Evolutionary conservation across 1,140 invertebrate species (phyloP).

Genomic region (Caenorhabditis briggsae): DNA sequence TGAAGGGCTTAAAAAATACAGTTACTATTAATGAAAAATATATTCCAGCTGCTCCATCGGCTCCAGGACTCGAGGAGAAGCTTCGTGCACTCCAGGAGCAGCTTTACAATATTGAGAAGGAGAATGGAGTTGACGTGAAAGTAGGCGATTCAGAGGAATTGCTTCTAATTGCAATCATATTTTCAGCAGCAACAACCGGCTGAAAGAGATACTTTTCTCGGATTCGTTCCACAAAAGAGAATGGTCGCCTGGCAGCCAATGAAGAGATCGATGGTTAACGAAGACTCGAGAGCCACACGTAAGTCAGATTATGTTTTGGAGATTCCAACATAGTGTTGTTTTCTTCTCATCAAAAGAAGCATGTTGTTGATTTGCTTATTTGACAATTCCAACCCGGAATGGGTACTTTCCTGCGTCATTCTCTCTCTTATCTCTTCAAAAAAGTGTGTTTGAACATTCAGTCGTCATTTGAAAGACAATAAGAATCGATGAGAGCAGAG

Average conservation of each 20-base stretch:
- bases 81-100: conserved; percentile 41
- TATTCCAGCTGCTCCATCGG: conserved; percentile 29
- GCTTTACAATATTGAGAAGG: conserved; percentile 26
- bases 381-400: conserved; percentile 47
- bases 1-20: neutral
- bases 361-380: conserved; percentile 10
- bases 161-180: neutral
- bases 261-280: conserved; percentile 58
- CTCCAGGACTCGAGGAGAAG: conserved; percentile 43
- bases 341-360: neutral
- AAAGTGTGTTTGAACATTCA: conserved; percentile 31
- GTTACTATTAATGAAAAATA: neutral
- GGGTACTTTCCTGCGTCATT: conserved; percentile 52
- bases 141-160: neutral
- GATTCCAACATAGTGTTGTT: neutral
- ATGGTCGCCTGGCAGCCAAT: conserved; percentile 68
- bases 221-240: conserved; percentile 57
- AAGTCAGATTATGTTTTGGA: conserved; percentile 24
- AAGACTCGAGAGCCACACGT: conserved; percentile 56
- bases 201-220: conserved; percentile 14
- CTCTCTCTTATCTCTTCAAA: conserved; percentile 5
- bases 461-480: conserved; percentile 10
- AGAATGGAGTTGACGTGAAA: conserved; percentile 32
- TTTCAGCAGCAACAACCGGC: neutral
- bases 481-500: neutral